These are phyloP conservation scores for Holothuria leucospilota DNA, from an alignment of 53 echinoderm and acorn worm species.

Conservation along the genomic window DNA sequence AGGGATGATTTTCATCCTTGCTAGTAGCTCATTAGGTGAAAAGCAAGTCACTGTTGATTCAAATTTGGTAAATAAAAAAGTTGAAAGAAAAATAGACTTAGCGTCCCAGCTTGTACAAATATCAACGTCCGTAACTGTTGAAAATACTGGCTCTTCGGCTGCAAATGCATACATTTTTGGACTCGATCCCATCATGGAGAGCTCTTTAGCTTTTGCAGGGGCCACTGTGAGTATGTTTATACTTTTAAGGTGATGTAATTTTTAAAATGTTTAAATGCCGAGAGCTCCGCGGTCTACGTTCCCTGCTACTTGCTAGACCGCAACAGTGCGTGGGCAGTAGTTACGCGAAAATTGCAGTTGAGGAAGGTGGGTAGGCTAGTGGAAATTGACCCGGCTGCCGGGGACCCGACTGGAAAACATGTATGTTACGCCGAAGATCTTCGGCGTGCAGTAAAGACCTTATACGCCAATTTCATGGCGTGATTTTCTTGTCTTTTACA, in stretches of 20 bases:
- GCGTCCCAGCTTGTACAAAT: conserved; percentile 92
- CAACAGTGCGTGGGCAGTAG: not conserved
- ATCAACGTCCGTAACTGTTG: conserved; percentile 68
- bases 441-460: too few species aligned
- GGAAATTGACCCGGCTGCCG: too few species aligned
- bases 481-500: too few species aligned
- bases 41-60: conserved; percentile 75
- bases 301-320: too few species aligned
- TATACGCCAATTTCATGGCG: too few species aligned
- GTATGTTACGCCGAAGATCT: too few species aligned
- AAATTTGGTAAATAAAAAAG: conserved; percentile 84
- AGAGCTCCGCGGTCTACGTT: too few species aligned
- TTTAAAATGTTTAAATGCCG: too few species aligned
- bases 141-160: conserved; percentile 75
- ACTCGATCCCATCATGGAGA: conserved; percentile 70
- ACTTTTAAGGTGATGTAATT: not conserved
- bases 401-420: too few species aligned
- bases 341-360: not conserved
- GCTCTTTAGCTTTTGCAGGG: conserved; percentile 73
- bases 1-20: conserved; percentile 24
- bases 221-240: conserved; percentile 72
- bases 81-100: conserved; percentile 88
- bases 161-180: conserved; percentile 75
- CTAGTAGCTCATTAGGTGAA: conserved; percentile 52
- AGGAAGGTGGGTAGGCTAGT: too few species aligned